A percentile compares a stretch with the other conserved stretches of the same genome.
Evolutionary conservation across 2,113 vertebrate genomes (phyloP).

Genomic region (Herpetotheres cachinnans): DNA sequence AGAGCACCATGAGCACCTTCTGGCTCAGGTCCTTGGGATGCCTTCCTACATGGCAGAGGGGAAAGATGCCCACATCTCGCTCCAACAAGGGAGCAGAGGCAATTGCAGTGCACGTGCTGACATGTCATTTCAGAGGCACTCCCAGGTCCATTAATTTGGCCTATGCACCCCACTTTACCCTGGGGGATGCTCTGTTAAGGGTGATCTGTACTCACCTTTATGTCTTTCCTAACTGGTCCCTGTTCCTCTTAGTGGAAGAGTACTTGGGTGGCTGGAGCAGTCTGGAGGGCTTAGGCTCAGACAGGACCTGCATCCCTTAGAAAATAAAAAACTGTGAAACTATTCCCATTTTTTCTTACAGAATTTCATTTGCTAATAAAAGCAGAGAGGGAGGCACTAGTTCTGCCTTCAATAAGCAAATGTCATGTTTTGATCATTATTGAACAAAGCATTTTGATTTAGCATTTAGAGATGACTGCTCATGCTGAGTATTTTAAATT

Average conservation of each 20-base stretch:
- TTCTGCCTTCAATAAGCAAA: conserved; percentile 52
- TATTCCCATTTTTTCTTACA: background rate
- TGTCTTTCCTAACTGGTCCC: background rate
- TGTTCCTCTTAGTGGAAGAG: background rate
- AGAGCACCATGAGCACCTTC: background rate
- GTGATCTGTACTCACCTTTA: background rate
- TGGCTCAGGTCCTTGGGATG: background rate
- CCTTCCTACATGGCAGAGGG: background rate
- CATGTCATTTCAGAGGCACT: background rate
- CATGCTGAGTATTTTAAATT: conserved; percentile 52
- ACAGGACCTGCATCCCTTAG: background rate
- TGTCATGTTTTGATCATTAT: conserved; percentile 64
- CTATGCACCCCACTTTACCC: background rate
- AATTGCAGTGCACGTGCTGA: background rate
- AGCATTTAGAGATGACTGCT: conserved; percentile 58
- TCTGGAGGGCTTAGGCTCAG: background rate
- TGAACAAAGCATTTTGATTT: conserved; percentile 59
- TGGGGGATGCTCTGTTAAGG: background rate
- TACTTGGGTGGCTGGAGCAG: background rate
- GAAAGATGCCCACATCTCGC: background rate
- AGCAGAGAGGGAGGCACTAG: conserved; percentile 30
- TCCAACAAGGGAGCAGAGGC: background rate
- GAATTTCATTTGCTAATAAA: conserved; percentile 56
- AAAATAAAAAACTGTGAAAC: background rate
- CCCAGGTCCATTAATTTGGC: background rate